phyloP scores from a whole-genome alignment of 1,140 invertebrate genomes.

The Eriocheir sinensis region DNA sequence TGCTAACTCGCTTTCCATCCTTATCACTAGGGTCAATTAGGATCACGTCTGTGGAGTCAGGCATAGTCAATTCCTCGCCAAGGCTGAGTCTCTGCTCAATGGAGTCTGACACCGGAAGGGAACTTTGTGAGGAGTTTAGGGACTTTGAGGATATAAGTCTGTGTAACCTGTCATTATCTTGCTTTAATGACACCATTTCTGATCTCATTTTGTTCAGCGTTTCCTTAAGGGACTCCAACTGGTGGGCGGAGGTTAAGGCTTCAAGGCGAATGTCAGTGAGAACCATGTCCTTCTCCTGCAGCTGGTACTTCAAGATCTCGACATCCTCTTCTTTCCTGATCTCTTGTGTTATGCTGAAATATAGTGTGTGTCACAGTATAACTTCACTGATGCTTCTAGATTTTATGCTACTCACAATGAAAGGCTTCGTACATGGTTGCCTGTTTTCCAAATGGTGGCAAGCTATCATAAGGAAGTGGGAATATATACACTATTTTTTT shows the following conservation, averaged over 20 bases:
- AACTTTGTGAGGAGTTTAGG: constrained; percentile 90
- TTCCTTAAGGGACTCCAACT: constrained; percentile 97
- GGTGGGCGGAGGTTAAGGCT: constrained; percentile 97
- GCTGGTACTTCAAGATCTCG: constrained; percentile 94
- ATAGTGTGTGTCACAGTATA: no score
- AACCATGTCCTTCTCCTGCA: constrained; percentile 97
- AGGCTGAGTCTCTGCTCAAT: constrained; percentile 75
- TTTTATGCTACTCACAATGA: no score
- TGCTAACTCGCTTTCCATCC: constrained; percentile 92
- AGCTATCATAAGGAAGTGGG: no score
- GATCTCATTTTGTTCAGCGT: constrained; percentile 98
- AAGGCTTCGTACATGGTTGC: no score
- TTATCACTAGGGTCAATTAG: constrained; percentile 83
- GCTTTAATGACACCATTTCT: constrained; percentile 97
- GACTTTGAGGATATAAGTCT: constrained; percentile 92
- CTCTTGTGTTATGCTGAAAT: constrained; percentile 80
- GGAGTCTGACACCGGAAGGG: constrained; percentile 83
- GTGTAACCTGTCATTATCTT: constrained; percentile 97
- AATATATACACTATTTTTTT: no score
- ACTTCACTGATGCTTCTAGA: no score
- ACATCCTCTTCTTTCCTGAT: constrained; percentile 83
- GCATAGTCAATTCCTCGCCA: constrained; percentile 73
- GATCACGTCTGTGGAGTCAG: constrained; percentile 76
- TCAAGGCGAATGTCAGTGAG: constrained; percentile 97
- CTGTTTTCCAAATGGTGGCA: no score